phyloP scores from a whole-genome alignment of 2,888 invertebrate species.

The Spilosoma lubricipeda region DNA sequence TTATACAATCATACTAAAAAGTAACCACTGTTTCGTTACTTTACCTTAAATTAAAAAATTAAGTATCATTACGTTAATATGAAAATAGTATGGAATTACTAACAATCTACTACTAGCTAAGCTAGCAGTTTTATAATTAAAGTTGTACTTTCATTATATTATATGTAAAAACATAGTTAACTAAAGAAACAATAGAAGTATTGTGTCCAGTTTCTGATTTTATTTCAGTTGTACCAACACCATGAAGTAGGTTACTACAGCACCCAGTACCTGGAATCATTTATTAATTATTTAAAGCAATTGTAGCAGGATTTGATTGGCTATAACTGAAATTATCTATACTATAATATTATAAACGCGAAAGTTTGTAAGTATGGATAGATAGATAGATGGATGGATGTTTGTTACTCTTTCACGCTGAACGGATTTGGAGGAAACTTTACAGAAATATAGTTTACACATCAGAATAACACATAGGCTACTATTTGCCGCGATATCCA shows the following conservation, averaged over 20 bases:
- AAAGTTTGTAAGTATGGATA: no score
- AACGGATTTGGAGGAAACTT: no score
- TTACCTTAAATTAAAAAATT: background rate
- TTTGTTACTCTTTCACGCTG: no score
- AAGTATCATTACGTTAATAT: background rate
- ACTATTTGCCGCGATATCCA: no score
- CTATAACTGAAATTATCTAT: no score
- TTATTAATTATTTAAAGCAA: background rate
- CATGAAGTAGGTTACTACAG: conserved; percentile 96
- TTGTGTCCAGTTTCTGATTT: conserved; percentile 40
- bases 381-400: no score
- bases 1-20: background rate
- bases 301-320: no score
- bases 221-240: conserved; percentile 95
- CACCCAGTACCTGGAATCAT: conserved; percentile 91
- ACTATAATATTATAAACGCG: no score
- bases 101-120: background rate
- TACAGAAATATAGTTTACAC: no score
- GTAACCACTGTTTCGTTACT: background rate
- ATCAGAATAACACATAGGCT: no score
- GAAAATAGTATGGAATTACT: background rate
- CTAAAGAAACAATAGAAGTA: background rate
- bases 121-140: background rate
- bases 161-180: background rate
- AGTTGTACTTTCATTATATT: background rate